Evolutionary conservation across 23 tunicate genomes (phyloP).

Genomic region (Styela clava): DNA sequence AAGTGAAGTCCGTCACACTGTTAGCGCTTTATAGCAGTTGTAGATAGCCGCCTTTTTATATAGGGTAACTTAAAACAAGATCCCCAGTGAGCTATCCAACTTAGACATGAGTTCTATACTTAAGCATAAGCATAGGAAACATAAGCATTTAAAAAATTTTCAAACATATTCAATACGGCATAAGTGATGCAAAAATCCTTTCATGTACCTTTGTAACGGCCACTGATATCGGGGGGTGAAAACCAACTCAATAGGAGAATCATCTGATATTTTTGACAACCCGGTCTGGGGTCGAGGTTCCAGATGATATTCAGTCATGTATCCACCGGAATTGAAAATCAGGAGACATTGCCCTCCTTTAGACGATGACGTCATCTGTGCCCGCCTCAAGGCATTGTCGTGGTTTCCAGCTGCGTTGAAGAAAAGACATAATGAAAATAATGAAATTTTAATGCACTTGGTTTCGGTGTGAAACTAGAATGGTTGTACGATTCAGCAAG

Average conservation of each 20-base stretch:
- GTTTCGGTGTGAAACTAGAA: too few species aligned
- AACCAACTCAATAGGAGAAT: constrained; percentile 60
- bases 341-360: constrained; percentile 66
- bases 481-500: too few species aligned
- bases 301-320: constrained; percentile 64
- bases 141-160: too few species aligned
- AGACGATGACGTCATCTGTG: constrained; percentile 15
- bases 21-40: too few species aligned
- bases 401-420: constrained; percentile 15
- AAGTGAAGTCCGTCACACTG: too few species aligned
- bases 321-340: constrained; percentile 69
- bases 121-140: not conserved
- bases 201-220: constrained; percentile 88
- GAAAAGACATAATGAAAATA: not conserved
- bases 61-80: too few species aligned
- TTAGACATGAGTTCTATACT: not conserved
- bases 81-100: too few species aligned
- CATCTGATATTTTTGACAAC: constrained; percentile 49
- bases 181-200: too few species aligned
- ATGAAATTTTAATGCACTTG: not conserved
- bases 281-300: constrained; percentile 65
- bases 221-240: constrained; percentile 54
- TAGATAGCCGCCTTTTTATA: too few species aligned
- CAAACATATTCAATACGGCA: too few species aligned
- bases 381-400: not conserved